Conservation (phyloP, 2,888 invertebrate genomes). For the Dioctria rufipes region DNA sequence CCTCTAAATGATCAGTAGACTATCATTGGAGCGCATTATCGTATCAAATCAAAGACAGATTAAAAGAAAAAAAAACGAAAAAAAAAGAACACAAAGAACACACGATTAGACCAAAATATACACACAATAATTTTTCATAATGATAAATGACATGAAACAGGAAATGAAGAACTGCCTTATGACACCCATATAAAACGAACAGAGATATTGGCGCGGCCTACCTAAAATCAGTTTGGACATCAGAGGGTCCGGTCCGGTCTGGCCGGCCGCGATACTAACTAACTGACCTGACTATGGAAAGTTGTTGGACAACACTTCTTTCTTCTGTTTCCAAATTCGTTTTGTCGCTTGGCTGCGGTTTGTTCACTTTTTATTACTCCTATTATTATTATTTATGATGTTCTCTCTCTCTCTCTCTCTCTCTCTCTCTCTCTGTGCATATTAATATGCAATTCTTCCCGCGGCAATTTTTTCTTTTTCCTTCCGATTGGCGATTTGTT, state of each 20-base stretch:
- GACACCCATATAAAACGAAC: conserved; percentile 34
- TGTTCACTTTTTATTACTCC: neutral
- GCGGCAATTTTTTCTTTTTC: conserved; percentile 1
- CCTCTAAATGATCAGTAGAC: conserved; percentile 5
- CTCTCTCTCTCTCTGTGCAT: too few species aligned
- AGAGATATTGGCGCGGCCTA: neutral
- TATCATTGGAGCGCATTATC: neutral
- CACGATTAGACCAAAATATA: conserved; percentile 31
- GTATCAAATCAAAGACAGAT: too few species aligned
- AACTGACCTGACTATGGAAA: conserved; percentile 30
- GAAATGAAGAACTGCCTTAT: conserved; percentile 45
- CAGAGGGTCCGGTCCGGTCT: neutral
- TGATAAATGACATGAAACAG: conserved; percentile 50
- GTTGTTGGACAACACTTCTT: conserved; percentile 42
- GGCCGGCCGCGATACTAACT: too few species aligned
- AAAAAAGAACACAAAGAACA: conserved; percentile 8
- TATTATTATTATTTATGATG: too few species aligned
- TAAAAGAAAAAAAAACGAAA: neutral
- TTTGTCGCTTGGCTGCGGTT: neutral
- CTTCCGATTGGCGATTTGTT: neutral
- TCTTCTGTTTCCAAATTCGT: conserved; percentile 16
- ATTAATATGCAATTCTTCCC: neutral
- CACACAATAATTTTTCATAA: conserved; percentile 39
- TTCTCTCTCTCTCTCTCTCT: too few species aligned
- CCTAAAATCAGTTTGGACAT: conserved; percentile 19